A percentile compares a stretch with the other conserved stretches of the same genome.
Evolutionary conservation across 1,140 invertebrate genomes (phyloP).

Genomic region (Sminthurinus signatus): DNA sequence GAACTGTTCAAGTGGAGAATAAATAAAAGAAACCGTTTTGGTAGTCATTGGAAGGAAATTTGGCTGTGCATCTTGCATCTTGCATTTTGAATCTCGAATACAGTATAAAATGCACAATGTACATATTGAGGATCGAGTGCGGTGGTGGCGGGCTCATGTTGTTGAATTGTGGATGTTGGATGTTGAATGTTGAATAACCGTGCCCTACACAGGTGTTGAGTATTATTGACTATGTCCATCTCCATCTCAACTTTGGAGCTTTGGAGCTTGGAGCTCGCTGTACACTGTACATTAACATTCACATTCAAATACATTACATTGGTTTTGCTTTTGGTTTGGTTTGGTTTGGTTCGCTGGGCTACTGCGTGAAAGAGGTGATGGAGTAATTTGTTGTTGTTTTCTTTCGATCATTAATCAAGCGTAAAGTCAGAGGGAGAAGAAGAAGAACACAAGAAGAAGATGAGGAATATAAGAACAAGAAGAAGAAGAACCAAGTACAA

Average conservation of each 20-base stretch:
- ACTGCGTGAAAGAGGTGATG: slow-evolving; percentile 39
- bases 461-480: slow-evolving; percentile 24
- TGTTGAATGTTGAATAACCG: neutral
- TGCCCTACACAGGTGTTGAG: slow-evolving; percentile 33
- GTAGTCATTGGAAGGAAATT: too few species aligned
- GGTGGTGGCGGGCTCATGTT: too few species aligned
- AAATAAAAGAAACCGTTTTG: slow-evolving; percentile 16
- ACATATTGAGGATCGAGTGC: too few species aligned
- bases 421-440: slow-evolving; percentile 32
- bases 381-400: slow-evolving; percentile 41
- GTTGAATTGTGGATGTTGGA: neutral
- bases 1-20: too few species aligned
- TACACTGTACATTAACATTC: too few species aligned
- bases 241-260: too few species aligned
- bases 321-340: too few species aligned
- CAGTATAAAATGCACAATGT: too few species aligned
- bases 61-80: too few species aligned
- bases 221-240: slow-evolving; percentile 38
- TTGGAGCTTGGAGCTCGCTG: too few species aligned
- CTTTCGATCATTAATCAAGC: slow-evolving; percentile 42
- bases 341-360: slow-evolving; percentile 15
- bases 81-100: too few species aligned
- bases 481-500: slow-evolving; percentile 28
- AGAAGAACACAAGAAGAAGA: slow-evolving; percentile 24
- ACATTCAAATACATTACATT: too few species aligned